These are phyloP conservation scores for Crotophaga sulcirostris DNA, from an alignment of 2,113 vertebrate species.

Conservation along the genomic window DNA sequence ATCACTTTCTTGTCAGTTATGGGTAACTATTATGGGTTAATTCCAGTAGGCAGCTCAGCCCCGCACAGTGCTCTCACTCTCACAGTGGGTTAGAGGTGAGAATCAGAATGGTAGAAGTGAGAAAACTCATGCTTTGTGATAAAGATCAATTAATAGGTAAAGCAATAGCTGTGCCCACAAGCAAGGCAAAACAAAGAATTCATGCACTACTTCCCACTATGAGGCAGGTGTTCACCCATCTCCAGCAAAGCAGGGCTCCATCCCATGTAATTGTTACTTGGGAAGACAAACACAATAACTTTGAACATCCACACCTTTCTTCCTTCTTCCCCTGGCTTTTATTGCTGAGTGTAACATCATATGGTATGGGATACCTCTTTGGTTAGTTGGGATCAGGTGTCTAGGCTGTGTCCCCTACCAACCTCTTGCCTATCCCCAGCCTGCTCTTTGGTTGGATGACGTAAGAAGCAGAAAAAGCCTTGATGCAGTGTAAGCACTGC, in stretches of 20 bases:
- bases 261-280: no score
- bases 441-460: no score
- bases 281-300: no score
- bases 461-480: no score
- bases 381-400: no score
- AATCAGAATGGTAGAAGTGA: neutral
- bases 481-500: no score
- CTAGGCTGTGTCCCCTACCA: no score
- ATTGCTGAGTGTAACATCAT: no score
- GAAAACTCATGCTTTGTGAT: neutral
- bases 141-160: neutral
- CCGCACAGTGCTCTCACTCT: neutral
- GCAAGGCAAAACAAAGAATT: neutral
- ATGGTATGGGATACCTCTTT: no score
- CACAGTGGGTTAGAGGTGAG: neutral
- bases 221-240: neutral
- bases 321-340: no score
- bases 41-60: neutral
- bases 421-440: no score
- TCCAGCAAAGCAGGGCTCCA: neutral
- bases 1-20: neutral
- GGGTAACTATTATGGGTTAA: neutral
- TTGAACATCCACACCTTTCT: no score
- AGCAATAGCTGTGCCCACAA: neutral
- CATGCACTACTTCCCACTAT: fast-evolving